Evolutionary conservation across 2,113 vertebrate genomes (phyloP).

Genomic region (Sturnus vulgaris): DNA sequence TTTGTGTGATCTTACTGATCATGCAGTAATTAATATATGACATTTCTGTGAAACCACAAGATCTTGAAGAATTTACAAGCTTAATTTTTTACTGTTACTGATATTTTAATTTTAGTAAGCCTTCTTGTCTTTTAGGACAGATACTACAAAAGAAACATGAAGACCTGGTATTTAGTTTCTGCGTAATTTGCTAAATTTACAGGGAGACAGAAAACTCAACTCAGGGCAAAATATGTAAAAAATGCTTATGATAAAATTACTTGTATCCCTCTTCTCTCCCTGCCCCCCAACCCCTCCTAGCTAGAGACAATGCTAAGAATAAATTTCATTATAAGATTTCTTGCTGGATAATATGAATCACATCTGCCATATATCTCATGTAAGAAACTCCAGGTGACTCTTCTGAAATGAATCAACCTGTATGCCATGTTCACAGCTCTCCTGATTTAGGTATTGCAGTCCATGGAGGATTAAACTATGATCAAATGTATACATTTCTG

Average conservation of each 20-base stretch:
- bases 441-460: conserved; percentile 43
- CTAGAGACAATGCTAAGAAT: neutral
- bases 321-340: neutral
- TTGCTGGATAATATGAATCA: neutral
- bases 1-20: neutral
- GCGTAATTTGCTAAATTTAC: neutral
- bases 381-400: conserved; percentile 40
- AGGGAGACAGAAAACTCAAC: neutral
- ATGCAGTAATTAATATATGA: neutral
- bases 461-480: conserved; percentile 53
- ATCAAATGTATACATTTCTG: conserved; percentile 63
- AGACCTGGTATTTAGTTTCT: neutral
- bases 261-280: neutral
- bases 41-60: neutral
- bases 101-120: neutral
- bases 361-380: neutral
- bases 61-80: neutral
- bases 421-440: neutral
- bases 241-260: neutral
- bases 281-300: neutral
- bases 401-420: conserved; percentile 43
- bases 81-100: neutral
- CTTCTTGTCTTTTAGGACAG: neutral
- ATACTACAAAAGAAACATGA: neutral
- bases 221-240: neutral